Evolutionary conservation across 2,888 invertebrate species (phyloP).

Genomic region (Phyllotreta cruciferae): DNA sequence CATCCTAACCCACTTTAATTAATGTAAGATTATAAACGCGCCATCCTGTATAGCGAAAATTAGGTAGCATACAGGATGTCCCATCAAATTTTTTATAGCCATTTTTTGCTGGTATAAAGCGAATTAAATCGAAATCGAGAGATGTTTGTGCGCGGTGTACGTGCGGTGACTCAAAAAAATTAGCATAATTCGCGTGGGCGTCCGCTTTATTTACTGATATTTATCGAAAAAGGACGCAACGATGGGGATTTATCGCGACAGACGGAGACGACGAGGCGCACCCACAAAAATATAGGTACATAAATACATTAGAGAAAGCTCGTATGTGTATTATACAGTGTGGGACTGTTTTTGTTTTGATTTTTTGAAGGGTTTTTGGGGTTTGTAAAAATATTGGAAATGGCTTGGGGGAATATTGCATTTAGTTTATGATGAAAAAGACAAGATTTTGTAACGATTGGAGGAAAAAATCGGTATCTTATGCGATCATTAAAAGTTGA

Average conservation of each 20-base stretch:
- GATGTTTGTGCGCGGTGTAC: slow-evolving; percentile 32
- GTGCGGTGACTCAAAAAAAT: slow-evolving; percentile 30
- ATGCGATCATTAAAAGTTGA: slow-evolving; percentile 19
- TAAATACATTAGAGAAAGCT: slow-evolving; percentile 32
- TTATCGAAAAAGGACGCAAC: slow-evolving; percentile 22
- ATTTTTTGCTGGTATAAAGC: slow-evolving; percentile 7
- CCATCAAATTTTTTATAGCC: neutral
- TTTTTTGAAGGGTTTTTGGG: too few relatives aligned
- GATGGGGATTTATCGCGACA: slow-evolving; percentile 29
- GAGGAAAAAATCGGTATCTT: neutral
- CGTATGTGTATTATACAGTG: slow-evolving; percentile 4
- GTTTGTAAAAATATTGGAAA: neutral
- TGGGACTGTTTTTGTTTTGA: neutral
- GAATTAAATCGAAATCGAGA: slow-evolving; percentile 9
- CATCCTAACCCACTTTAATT: too few relatives aligned
- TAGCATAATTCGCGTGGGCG: slow-evolving; percentile 42
- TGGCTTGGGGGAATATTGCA: too few relatives aligned
- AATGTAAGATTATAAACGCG: too few relatives aligned
- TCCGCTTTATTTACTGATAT: slow-evolving; percentile 31
- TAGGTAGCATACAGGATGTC: neutral
- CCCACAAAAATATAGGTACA: slow-evolving; percentile 32
- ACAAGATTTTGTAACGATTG: too few relatives aligned
- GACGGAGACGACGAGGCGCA: slow-evolving; percentile 25
- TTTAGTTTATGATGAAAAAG: too few relatives aligned
- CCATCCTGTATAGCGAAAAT: too few relatives aligned